These are phyloP conservation scores for Agrypnus murinus DNA, from an alignment of 2,888 invertebrate genomes.

Conservation along the genomic window DNA sequence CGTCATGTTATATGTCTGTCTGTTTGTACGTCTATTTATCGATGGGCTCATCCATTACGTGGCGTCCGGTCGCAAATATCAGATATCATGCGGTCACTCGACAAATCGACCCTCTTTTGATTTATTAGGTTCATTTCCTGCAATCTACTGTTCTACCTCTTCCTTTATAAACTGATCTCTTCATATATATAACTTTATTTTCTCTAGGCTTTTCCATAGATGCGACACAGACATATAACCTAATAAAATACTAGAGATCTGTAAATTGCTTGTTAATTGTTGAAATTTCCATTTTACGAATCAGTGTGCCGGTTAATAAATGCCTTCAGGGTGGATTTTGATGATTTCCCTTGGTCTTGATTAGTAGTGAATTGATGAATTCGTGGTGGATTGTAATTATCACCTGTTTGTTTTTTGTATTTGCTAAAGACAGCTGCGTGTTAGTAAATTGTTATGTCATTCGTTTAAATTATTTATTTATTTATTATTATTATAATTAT, in stretches of 20 bases:
- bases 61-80: conserved; percentile 69
- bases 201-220: conserved; percentile 1
- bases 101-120: conserved; percentile 71
- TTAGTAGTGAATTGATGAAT: conserved; percentile 53
- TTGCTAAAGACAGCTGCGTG: conserved; percentile 21
- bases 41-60: conserved; percentile 70
- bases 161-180: conserved; percentile 37
- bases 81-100: conserved; percentile 69
- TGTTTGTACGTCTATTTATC: conserved; percentile 63
- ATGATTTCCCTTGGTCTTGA: conserved; percentile 63
- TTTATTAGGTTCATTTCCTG: conserved; percentile 71
- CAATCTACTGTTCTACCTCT: conserved; percentile 52
- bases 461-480: not conserved
- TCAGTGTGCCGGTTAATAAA: conserved; percentile 68
- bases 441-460: not conserved
- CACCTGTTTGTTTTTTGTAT: conserved; percentile 24
- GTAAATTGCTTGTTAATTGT: conserved; percentile 61
- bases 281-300: conserved; percentile 70
- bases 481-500: too few relatives aligned
- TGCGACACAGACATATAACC: not conserved
- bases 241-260: conserved; percentile 29
- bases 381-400: not conserved
- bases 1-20: conserved; percentile 55
- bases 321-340: conserved; percentile 63
- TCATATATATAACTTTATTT: conserved; percentile 44